Evolutionary conservation across 2,113 vertebrate genomes (phyloP).

Genomic region (Lampris incognitus): DNA sequence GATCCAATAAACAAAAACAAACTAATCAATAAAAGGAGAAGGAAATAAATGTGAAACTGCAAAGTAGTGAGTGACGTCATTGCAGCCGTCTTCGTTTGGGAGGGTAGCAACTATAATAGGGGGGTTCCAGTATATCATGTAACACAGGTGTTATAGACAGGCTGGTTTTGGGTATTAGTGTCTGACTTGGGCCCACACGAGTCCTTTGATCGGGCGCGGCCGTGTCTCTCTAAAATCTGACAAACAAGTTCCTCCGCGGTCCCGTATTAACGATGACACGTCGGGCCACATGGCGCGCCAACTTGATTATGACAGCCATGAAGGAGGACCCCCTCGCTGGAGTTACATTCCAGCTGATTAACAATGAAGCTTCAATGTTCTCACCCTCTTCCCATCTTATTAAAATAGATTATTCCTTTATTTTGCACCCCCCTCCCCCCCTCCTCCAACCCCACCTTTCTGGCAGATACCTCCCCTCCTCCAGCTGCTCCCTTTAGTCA

Average conservation of each 20-base stretch:
- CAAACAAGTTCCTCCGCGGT: conserved; percentile 15
- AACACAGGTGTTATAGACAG: not conserved
- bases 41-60: no score
- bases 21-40: no score
- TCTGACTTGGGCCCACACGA: not conserved
- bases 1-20: no score
- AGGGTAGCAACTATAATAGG: not conserved
- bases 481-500: conserved; percentile 92
- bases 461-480: conserved; percentile 82
- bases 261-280: conserved; percentile 26
- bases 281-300: conserved; percentile 32
- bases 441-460: not conserved
- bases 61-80: not conserved
- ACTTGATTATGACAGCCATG: conserved; percentile 37
- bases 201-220: not conserved
- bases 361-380: conserved; percentile 38
- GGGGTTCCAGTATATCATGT: not conserved
- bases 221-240: conserved; percentile 3
- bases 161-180: not conserved
- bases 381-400: conserved; percentile 46
- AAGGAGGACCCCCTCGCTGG: not conserved
- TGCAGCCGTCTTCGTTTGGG: not conserved
- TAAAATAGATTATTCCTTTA: conserved; percentile 37
- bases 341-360: conserved; percentile 21
- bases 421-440: conserved; percentile 37